phyloP scores from a whole-genome alignment of 2,797 vertebrate genomes.

The Myripristis jacobus region DNA sequence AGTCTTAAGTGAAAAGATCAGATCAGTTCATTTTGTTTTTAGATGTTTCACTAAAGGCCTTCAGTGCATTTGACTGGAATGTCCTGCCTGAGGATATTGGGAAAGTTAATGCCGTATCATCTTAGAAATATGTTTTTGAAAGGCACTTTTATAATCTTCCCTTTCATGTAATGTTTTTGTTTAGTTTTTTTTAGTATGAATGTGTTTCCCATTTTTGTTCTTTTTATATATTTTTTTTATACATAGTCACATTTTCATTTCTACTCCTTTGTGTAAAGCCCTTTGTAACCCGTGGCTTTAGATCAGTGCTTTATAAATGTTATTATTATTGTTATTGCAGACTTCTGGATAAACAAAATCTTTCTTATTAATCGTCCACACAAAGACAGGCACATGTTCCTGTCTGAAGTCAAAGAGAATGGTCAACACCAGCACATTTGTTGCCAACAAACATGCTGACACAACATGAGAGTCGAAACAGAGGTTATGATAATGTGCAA shows the following conservation, averaged over 20 bases:
- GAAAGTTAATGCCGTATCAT: neutral
- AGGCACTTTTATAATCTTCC: slow-evolving; percentile 8
- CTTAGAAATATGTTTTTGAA: slow-evolving; percentile 29
- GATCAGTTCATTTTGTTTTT: slow-evolving; percentile 9
- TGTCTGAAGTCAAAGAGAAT: neutral
- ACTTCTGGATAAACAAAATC: too few species aligned
- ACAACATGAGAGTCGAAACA: neutral
- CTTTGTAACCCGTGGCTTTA: too few species aligned
- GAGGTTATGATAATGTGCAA: too few species aligned
- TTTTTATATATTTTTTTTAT: neutral
- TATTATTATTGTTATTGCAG: too few species aligned
- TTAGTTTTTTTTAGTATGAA: neutral
- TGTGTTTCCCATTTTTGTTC: neutral
- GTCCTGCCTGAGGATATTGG: slow-evolving; percentile 8
- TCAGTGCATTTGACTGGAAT: slow-evolving; percentile 4
- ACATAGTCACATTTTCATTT: neutral
- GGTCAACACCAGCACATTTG: neutral
- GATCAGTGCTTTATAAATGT: too few species aligned
- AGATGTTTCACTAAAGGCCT: neutral
- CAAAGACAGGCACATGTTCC: too few species aligned
- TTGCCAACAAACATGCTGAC: neutral
- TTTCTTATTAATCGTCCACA: too few species aligned
- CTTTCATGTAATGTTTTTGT: slow-evolving; percentile 2
- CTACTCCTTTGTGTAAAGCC: too few species aligned
- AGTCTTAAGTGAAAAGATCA: slow-evolving; percentile 13